Evolutionary conservation across 2,888 invertebrate genomes (phyloP).

Genomic region (Scaeva pyrastri): DNA sequence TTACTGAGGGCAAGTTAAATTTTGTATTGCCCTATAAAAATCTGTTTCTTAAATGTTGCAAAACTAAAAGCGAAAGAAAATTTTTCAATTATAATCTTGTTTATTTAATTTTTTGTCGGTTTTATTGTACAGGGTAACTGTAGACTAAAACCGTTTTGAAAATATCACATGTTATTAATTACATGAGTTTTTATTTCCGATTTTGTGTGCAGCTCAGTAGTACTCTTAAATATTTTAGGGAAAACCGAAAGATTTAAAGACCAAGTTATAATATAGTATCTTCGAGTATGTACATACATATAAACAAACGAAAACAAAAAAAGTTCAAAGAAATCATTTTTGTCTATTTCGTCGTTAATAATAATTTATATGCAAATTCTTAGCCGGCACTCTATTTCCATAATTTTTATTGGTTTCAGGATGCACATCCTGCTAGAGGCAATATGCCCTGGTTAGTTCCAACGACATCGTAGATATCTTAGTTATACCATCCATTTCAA

Average conservation of each 20-base stretch:
- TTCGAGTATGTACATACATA: background rate
- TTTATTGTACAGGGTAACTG: too few species aligned
- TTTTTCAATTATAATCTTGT: too few species aligned
- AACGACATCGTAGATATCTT: background rate
- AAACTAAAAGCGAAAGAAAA: too few species aligned
- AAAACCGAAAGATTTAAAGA: background rate
- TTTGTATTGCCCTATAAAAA: too few species aligned
- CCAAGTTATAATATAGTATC: background rate
- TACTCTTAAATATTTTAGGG: background rate
- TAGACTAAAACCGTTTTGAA: too few species aligned
- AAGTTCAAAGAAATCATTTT: constrained; percentile 70
- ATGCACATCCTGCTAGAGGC: constrained; percentile 62
- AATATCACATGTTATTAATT: too few species aligned
- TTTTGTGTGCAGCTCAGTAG: too few species aligned
- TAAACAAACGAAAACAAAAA: constrained; percentile 2
- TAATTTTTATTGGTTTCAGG: constrained; percentile 67
- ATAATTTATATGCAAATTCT: constrained; percentile 73
- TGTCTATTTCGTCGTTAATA: constrained; percentile 61
- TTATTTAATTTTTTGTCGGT: too few species aligned
- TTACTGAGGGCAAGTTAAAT: too few species aligned
- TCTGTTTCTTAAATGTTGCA: too few species aligned
- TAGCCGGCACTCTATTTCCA: constrained; percentile 64
- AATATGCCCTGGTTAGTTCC: constrained; percentile 61
- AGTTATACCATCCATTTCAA: constrained; percentile 51
- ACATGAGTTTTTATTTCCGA: too few species aligned